Evolutionary conservation across 1,140 invertebrate genomes (phyloP), one percentile per base, ranked within the genome.

Genomic region (Drosophila lowei): DNA sequence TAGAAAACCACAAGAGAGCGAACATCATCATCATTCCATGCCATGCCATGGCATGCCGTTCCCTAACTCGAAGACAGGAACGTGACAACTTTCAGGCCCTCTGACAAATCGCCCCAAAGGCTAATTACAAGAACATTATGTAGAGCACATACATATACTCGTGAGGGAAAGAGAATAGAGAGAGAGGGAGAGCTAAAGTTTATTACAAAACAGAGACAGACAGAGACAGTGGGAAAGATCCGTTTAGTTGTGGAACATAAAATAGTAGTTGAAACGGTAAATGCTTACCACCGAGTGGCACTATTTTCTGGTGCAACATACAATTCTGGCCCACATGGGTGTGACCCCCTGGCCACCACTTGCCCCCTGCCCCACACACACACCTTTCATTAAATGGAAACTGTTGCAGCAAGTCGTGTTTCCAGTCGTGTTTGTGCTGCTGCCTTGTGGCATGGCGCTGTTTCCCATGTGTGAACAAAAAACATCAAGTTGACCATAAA

Each of bases 391-490:
- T 88, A 83, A 88, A 88, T 83, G 83, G 72, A 79, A 81, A 76
- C 78, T 86, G 81, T 83, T 86, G 81, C 81, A 80, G 48, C 77
- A 86, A 67, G 46, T 58, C 64, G 62, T 38, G 62, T 52, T 38
- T 11, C 50, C 16, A 46, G 50, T 62, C 46, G 63, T 18, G 41
- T 61, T 53, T 48, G 52, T 54, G 54, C 21, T 41, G 56, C 41
- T 49, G 58, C n/a, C n/a, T n/a, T n/a, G n/a, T 41, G 42, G 77
- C 59, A 49, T 70, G 72, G 72, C 52, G 78, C 64, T 75, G 81
- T 74, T 86, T 86, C 83, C 83, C 83, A 86, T 86, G 83, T 88
- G 77, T 80, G 72, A 68, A 83, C 55, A 72, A 72, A 83, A 59
- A 88, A 59, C 34, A 38, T 64, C 64, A 60, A 59, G 41, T 60